These are phyloP conservation scores for Drosophila novamexicana DNA, from an alignment of 1,140 invertebrate species.

Conservation along the genomic window DNA sequence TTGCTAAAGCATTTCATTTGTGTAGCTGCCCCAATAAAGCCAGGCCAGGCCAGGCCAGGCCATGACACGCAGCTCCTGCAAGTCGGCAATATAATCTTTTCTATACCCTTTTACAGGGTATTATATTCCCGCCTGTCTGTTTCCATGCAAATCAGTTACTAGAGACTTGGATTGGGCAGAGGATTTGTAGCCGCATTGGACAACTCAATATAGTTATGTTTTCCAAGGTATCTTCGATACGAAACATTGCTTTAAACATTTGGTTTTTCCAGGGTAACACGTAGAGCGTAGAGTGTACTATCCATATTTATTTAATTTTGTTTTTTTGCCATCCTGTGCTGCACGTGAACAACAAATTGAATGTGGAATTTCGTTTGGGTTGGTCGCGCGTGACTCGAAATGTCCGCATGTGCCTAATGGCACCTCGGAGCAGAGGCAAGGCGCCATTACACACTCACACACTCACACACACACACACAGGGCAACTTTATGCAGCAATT, in stretches of 20 bases:
- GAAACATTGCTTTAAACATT: no score
- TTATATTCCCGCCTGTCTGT: no score
- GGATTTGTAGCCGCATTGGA: no score
- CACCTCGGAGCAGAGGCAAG: not conserved
- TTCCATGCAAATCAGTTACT: no score
- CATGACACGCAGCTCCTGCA: slow-evolving; percentile 22
- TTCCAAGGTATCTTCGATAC: no score
- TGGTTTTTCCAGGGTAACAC: no score
- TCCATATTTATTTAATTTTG: not conserved
- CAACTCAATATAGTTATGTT: no score
- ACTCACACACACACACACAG: not conserved
- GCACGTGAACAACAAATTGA: slow-evolving; percentile 37
- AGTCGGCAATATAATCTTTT: slow-evolving; percentile 18
- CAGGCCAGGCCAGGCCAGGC: not conserved
- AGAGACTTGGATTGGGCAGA: no score
- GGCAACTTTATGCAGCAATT: not conserved
- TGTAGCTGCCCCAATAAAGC: not conserved
- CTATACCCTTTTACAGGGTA: not conserved
- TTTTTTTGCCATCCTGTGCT: slow-evolving; percentile 2
- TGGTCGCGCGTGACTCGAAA: slow-evolving; percentile 38
- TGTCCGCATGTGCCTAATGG: slow-evolving; percentile 44
- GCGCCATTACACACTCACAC: slow-evolving; percentile 5
- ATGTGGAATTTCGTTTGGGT: slow-evolving; percentile 4
- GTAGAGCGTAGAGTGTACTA: not conserved
- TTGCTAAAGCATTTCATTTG: slow-evolving; percentile 2